These are phyloP conservation scores for Microdon myrmicae DNA, from an alignment of 2,888 invertebrate species.

Conservation along the genomic window DNA sequence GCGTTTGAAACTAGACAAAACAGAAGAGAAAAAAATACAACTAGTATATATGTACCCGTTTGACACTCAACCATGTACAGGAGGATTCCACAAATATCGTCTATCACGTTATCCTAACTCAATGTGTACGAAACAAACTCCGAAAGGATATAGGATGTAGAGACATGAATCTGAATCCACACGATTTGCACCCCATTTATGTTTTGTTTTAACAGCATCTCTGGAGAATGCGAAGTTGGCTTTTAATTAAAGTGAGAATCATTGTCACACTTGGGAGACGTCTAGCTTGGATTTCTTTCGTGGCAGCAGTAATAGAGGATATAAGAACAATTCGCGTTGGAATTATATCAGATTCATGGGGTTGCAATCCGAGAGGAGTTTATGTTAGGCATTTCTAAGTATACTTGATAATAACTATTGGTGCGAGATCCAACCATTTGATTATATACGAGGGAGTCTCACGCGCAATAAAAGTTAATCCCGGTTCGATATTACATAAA, in stretches of 20 bases:
- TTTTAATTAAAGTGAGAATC: constrained; percentile 50
- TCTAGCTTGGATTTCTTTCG: too few relatives aligned
- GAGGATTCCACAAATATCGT: constrained; percentile 34
- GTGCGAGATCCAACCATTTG: too few relatives aligned
- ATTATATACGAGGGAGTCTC: too few relatives aligned
- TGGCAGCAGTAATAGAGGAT: too few relatives aligned
- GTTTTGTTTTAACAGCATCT: constrained; percentile 24
- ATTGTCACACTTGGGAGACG: constrained; percentile 33
- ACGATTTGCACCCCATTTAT: constrained; percentile 27
- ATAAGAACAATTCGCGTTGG: too few relatives aligned
- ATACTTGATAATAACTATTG: too few relatives aligned
- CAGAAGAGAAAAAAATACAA: constrained; percentile 2
- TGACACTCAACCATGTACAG: constrained; percentile 35
- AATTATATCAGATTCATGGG: too few relatives aligned
- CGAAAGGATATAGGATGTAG: constrained; percentile 1
- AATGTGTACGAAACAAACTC: too few relatives aligned
- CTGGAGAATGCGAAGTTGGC: constrained; percentile 33
- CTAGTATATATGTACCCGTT: constrained; percentile 6
- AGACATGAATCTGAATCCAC: constrained; percentile 11
- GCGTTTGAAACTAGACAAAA: background rate
- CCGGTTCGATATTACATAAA: too few relatives aligned
- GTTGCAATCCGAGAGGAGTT: too few relatives aligned
- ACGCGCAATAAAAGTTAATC: too few relatives aligned
- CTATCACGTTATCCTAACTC: constrained; percentile 11
- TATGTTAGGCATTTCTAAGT: too few relatives aligned